A percentile compares a stretch with the other conserved stretches of the same genome.
Conservation (phyloP, 2,888 invertebrate genomes). For the Ophion obscuratus region DNA sequence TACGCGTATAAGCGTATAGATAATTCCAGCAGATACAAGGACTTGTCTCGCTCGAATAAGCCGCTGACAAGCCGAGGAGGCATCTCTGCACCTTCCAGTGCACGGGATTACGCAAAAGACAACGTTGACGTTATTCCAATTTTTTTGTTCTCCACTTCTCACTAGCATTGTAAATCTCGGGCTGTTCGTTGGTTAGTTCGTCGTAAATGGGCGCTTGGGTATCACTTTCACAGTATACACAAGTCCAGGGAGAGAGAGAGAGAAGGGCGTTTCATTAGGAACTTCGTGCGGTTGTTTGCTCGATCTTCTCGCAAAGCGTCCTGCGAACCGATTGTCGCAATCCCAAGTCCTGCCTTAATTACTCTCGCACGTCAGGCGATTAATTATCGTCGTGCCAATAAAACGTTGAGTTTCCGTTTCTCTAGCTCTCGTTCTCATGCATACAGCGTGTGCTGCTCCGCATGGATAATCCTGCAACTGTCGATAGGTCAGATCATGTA, state of each 20-base stretch:
- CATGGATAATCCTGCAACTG: no score
- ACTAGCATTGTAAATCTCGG: constrained; percentile 35
- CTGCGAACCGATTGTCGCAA: constrained; percentile 48
- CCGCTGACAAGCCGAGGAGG: not conserved
- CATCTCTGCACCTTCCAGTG: not conserved
- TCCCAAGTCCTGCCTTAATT: constrained; percentile 55
- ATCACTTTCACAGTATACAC: constrained; percentile 50
- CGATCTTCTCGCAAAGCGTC: constrained; percentile 28
- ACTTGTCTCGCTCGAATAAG: not conserved
- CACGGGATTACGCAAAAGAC: constrained; percentile 53
- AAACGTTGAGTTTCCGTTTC: constrained; percentile 47
- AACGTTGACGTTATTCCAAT: constrained; percentile 46
- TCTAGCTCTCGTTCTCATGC: constrained; percentile 7
- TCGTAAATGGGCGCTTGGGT: not conserved
- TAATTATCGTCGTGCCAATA: constrained; percentile 64
- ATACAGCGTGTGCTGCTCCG: no score
- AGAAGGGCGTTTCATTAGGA: constrained; percentile 58
- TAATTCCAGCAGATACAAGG: constrained; percentile 3
- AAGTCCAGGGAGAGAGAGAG: constrained; percentile 34
- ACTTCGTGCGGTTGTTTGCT: constrained; percentile 23
- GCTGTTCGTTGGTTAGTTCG: constrained; percentile 35
- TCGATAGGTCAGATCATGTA: no score
- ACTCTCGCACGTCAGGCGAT: constrained; percentile 64
- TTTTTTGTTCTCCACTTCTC: constrained; percentile 9
- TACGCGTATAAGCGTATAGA: not conserved